Conservation (phyloP, 2,888 invertebrate genomes). For the Agrenia bidenticulata region DNA sequence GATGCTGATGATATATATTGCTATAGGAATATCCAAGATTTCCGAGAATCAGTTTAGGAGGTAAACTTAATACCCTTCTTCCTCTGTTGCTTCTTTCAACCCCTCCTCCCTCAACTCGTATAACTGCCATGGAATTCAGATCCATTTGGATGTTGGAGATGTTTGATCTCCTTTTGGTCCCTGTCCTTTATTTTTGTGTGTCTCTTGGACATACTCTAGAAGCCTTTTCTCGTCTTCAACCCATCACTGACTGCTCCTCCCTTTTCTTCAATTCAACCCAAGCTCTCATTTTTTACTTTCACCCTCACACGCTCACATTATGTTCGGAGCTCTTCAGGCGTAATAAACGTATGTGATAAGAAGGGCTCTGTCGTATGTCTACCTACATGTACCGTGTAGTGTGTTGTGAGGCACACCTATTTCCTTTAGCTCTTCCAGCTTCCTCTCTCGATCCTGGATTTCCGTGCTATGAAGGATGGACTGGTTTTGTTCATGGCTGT, state of each 20-base stretch:
- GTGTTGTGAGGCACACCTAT: too few relatives aligned
- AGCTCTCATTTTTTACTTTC: neutral
- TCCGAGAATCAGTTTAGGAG: neutral
- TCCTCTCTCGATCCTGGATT: too few relatives aligned
- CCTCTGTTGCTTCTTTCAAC: neutral
- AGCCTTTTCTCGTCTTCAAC: too few relatives aligned
- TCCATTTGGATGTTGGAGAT: conserved; percentile 10
- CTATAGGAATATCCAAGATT: too few relatives aligned
- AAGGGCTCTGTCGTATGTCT: too few relatives aligned
- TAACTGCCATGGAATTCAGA: conserved; percentile 2
- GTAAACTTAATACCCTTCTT: neutral
- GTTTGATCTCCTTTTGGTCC: conserved; percentile 15
- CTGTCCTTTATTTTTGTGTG: neutral
- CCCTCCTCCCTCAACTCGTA: neutral
- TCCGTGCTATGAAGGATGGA: too few relatives aligned
- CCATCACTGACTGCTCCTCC: conserved; percentile 6
- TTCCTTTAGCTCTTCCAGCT: too few relatives aligned
- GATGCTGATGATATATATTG: too few relatives aligned
- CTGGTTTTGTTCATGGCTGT: too few relatives aligned
- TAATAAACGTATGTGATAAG: neutral
- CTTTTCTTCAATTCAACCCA: conserved; percentile 6
- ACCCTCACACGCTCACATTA: neutral
- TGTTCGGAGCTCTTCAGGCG: neutral
- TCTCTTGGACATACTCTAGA: too few relatives aligned
- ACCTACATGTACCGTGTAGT: too few relatives aligned